Percentiles rank a stretch among this genome's conserved stretches.
Conservation (phyloP, 2,113 vertebrate genomes). For the Tragelaphus imberbis region DNA sequence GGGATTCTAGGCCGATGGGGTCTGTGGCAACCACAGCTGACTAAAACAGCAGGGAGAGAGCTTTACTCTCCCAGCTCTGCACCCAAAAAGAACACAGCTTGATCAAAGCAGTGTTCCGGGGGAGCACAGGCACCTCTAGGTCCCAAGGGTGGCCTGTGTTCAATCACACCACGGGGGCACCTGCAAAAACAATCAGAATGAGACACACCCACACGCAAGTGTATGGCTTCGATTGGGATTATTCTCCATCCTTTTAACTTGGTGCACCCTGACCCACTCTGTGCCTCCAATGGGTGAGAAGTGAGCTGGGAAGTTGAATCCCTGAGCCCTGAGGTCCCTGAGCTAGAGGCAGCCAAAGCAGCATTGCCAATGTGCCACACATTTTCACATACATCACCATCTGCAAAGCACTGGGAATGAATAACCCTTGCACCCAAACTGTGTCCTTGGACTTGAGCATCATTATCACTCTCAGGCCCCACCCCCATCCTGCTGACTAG, state of each 20-base stretch:
- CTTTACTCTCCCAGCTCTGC: neutral
- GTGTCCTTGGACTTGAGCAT: neutral
- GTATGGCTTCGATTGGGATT: accelerated
- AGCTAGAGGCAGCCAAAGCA: neutral
- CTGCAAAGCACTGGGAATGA: neutral
- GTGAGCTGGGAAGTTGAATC: neutral
- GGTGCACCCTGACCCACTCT: neutral
- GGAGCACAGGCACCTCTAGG: neutral
- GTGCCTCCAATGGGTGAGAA: neutral
- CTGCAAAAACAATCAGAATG: neutral
- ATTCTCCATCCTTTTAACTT: neutral
- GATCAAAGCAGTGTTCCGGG: neutral
- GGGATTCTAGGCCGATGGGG: no score
- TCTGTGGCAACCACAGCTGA: neutral
- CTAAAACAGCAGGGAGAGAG: neutral
- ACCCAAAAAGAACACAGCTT: neutral
- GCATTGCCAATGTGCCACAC: neutral
- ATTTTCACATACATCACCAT: neutral
- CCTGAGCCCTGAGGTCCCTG: neutral
- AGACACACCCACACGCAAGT: neutral
- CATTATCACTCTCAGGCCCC: neutral
- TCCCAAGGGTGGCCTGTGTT: no score
- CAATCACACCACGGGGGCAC: neutral
- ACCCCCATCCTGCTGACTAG: neutral
- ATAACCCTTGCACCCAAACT: neutral